Conservation (phyloP, 1,140 invertebrate genomes). For the Trichonephila inaurata region DNA sequence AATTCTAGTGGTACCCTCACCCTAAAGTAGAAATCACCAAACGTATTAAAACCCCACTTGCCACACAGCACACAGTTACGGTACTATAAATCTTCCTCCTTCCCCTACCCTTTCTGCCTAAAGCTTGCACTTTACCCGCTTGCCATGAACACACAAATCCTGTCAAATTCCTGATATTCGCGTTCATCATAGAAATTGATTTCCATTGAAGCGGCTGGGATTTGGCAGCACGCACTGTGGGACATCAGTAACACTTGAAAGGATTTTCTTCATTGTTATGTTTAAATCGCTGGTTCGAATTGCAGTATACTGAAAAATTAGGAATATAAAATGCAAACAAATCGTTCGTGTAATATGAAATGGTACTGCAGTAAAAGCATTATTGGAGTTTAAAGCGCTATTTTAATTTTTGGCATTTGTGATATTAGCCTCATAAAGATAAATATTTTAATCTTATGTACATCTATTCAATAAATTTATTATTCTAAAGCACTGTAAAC, state of each 20-base stretch:
- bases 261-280: too few species aligned
- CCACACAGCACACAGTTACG: neutral
- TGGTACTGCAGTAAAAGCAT: too few species aligned
- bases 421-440: too few species aligned
- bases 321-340: too few species aligned
- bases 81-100: conserved; percentile 10
- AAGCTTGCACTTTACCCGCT: conserved; percentile 24
- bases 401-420: too few species aligned
- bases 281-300: too few species aligned
- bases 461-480: too few species aligned
- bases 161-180: neutral
- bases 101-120: neutral
- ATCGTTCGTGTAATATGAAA: too few species aligned
- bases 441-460: too few species aligned
- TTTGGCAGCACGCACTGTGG: neutral
- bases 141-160: conserved; percentile 8
- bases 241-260: neutral
- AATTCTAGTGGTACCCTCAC: conserved; percentile 7
- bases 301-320: too few species aligned
- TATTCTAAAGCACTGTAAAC: too few species aligned
- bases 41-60: neutral
- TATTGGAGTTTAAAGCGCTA: too few species aligned
- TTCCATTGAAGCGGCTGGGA: neutral
- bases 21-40: neutral
- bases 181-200: conserved; percentile 23